Evolutionary conservation across 2,797 vertebrate species (phyloP), one percentile per base, ranked within the genome.

Genomic region (Micropoecilia bifurca): DNA sequence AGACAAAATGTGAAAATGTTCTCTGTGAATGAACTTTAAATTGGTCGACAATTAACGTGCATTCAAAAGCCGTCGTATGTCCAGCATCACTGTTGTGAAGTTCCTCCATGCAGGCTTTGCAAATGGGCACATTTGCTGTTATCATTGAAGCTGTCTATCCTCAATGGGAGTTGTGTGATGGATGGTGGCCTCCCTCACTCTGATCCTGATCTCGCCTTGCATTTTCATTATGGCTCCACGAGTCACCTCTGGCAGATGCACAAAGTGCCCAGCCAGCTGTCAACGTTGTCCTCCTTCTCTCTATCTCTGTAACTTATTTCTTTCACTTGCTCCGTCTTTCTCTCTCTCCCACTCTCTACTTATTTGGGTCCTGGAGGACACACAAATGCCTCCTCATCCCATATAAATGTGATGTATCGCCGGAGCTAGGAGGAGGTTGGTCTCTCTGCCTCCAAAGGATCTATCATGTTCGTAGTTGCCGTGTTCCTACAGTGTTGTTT

Each of bases 151-250:
- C 86, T 83, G 83, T 79, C 88, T 89, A 72, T 87, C 79, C 90
- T 88, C 90, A 80, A 84, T 85, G 90, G 88, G 85, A 89, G 78
- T 71, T 73, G 66, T 90, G 82, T 95, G 95, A 96, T 95, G 93
- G 93, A 96, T 96, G 87, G 91, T 92, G 93, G 90, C 89, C 79
- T 83, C 87, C 84, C 89, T 83, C 83, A 76, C 87, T 68, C 84
- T 86, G 92, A 94, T 95, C 90, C 89, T 83, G 90, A 93, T 94
- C 94, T 92, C 47, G 77, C 90, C 84, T 93, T 91, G 93, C 90
- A 87, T 95, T 95, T 95, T 94, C 93, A 92, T 95, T 92, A 95
- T 87, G 90, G 88, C 90, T 82, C 83, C 74, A 74, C 79, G 61
- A 88, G 82, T 90, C 85, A 87, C 87, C 89, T 83, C 91, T 91